phyloP scores from a whole-genome alignment of 2,113 vertebrate genomes.

The Hiodon tergisus region DNA sequence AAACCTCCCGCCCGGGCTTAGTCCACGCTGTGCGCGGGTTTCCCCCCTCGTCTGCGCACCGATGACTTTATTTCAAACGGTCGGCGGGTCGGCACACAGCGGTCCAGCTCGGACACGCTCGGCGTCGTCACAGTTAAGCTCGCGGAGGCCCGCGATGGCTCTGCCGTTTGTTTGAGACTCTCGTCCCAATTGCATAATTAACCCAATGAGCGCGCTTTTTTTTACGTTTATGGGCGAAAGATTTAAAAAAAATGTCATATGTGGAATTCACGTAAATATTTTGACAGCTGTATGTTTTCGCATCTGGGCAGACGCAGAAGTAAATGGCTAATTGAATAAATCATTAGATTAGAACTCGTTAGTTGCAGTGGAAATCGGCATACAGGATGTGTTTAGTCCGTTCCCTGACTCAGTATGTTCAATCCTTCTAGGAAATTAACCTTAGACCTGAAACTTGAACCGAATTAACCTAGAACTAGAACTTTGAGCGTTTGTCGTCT shows the following conservation, averaged over 20 bases:
- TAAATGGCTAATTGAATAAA: conserved; percentile 7
- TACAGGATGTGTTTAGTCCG: not conserved
- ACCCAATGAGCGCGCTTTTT: not conserved
- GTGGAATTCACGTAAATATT: not conserved
- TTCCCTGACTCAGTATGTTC: not conserved
- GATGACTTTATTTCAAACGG: not conserved
- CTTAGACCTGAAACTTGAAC: not conserved
- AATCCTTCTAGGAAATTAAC: not conserved
- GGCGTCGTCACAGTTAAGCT: not conserved
- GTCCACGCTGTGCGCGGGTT: not conserved
- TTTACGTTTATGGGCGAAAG: not conserved
- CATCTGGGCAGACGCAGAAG: not conserved
- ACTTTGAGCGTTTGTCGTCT: no score
- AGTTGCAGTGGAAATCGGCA: not conserved
- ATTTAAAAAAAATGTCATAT: not conserved
- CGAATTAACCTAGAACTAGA: no score
- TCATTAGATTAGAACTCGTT: not conserved
- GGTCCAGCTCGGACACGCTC: not conserved
- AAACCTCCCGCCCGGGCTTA: conserved; percentile 7
- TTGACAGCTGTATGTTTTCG: conserved; percentile 3
- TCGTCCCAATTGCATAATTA: not conserved
- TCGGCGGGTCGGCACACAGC: not conserved
- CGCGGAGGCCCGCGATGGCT: not conserved
- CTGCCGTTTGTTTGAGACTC: not conserved
- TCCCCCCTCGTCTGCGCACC: not conserved